These are phyloP conservation scores for Zaprionus lachaisei DNA, from an alignment of 1,140 invertebrate species.

Conservation along the genomic window DNA sequence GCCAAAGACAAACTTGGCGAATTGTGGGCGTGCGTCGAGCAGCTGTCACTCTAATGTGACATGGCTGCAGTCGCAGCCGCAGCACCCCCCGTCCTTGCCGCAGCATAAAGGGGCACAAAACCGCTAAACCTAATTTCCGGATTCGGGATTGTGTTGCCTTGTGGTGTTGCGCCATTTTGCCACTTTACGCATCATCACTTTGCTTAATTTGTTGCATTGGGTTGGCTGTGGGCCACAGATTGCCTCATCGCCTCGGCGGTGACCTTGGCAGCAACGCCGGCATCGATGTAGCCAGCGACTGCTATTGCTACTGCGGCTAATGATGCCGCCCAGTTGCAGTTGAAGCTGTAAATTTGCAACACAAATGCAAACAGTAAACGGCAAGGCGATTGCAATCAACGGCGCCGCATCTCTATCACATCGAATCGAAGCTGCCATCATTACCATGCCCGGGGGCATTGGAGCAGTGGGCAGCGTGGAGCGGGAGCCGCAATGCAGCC, in stretches of 20 bases:
- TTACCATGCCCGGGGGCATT: slow-evolving; percentile 22
- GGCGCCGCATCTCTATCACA: slow-evolving; percentile 73
- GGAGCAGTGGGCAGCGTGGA: not conserved
- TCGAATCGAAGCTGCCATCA: slow-evolving; percentile 46
- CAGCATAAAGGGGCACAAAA: slow-evolving; percentile 32
- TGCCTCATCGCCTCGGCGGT: slow-evolving; percentile 49
- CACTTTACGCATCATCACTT: slow-evolving; percentile 80
- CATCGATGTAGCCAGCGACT: slow-evolving; percentile 16
- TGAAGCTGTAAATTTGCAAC: slow-evolving; percentile 81
- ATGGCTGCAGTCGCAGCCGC: slow-evolving; percentile 2
- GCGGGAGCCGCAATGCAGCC: slow-evolving; percentile 10
- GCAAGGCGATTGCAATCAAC: slow-evolving; percentile 70
- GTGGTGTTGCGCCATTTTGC: slow-evolving; percentile 61
- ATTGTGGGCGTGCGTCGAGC: slow-evolving; percentile 49
- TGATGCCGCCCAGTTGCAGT: slow-evolving; percentile 57
- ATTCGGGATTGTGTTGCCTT: slow-evolving; percentile 30
- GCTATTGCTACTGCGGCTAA: slow-evolving; percentile 41
- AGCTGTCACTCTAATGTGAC: slow-evolving; percentile 59
- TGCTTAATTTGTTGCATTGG: slow-evolving; percentile 68
- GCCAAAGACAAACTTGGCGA: slow-evolving; percentile 55
- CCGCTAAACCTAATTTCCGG: slow-evolving; percentile 79
- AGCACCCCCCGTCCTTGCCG: not conserved
- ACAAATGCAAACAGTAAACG: slow-evolving; percentile 72
- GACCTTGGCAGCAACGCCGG: slow-evolving; percentile 53
- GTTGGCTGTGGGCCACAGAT: slow-evolving; percentile 39